These are phyloP conservation scores for Heliothis peltigera DNA, from an alignment of 2,888 invertebrate species.

Conservation along the genomic window DNA sequence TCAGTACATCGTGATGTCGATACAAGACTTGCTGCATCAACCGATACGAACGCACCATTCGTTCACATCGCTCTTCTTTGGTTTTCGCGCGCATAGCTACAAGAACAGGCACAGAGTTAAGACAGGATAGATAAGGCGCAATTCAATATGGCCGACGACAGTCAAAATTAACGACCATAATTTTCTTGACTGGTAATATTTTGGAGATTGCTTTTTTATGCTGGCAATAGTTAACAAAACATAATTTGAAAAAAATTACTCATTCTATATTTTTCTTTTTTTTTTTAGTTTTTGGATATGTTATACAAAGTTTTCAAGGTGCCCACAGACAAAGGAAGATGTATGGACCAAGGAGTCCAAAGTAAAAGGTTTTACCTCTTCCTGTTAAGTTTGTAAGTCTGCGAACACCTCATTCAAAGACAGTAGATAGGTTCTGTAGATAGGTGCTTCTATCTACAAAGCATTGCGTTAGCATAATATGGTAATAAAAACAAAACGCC, in stretches of 20 bases:
- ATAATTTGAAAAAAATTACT: background rate
- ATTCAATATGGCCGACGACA: background rate
- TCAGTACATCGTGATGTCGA: constrained; percentile 76
- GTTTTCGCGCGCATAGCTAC: constrained; percentile 69
- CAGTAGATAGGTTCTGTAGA: constrained; percentile 23
- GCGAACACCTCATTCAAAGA: constrained; percentile 21
- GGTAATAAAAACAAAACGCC: constrained; percentile 10
- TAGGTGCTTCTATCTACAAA: constrained; percentile 31
- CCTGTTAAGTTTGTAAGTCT: background rate
- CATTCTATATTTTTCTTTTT: no score
- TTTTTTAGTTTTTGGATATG: no score
- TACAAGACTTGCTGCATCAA: constrained; percentile 81
- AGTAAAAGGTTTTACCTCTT: background rate
- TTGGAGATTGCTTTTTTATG: background rate
- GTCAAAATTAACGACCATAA: background rate
- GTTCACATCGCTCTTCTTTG: constrained; percentile 70
- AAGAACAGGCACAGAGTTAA: constrained; percentile 16
- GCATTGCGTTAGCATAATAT: constrained; percentile 24
- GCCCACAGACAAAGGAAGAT: constrained; percentile 11
- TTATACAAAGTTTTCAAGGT: background rate
- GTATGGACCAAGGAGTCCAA: background rate
- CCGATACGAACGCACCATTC: constrained; percentile 67
- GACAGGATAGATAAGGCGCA: background rate
- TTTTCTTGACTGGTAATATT: no score
- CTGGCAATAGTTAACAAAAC: background rate